Conservation (phyloP, 2,113 vertebrate species). For the Amphilophus citrinellus region DNA sequence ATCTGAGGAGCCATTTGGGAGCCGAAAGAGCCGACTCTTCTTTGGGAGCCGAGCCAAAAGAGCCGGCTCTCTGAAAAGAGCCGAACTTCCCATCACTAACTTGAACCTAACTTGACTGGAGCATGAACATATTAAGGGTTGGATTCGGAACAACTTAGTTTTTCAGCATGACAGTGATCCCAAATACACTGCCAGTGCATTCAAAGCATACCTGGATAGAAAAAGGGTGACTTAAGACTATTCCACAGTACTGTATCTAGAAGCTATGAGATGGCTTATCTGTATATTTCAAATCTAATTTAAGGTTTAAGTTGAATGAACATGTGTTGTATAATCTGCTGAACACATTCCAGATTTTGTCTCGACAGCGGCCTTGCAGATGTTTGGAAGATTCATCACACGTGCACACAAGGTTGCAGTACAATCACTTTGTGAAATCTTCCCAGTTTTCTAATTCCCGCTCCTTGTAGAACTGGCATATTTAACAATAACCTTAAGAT, state of each 20-base stretch:
- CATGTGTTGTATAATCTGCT: neutral
- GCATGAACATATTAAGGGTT: too few species aligned
- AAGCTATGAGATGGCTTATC: neutral
- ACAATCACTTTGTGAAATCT: conserved; percentile 4
- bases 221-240: neutral
- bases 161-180: neutral
- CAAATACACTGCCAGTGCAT: neutral
- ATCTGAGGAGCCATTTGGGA: too few species aligned
- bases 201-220: neutral
- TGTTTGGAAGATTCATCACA: conserved; percentile 26
- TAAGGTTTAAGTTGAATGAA: neutral
- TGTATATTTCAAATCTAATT: neutral
- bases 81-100: too few species aligned
- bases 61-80: too few species aligned
- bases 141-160: neutral
- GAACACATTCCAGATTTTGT: neutral
- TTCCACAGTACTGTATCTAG: neutral
- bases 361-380: conserved; percentile 3
- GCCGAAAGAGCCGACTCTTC: too few species aligned
- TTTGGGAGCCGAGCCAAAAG: too few species aligned
- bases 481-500: neutral
- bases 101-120: too few species aligned
- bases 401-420: neutral
- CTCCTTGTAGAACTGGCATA: neutral
- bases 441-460: neutral